phyloP scores from a whole-genome alignment of 2,797 vertebrate species.

The Pipistrellus pipistrellus region DNA sequence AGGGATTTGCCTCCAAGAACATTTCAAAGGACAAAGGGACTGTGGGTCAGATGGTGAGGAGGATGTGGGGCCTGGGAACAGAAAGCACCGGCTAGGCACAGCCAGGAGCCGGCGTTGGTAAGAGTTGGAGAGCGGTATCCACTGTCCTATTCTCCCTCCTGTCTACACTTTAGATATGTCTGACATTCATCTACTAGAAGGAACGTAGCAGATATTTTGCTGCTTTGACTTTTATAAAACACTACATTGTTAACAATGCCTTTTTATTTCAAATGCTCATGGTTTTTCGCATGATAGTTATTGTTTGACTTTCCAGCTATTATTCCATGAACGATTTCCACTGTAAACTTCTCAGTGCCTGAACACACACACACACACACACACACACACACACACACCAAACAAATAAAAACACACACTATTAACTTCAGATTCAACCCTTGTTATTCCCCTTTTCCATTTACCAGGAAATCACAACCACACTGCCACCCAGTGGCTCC shows the following conservation, averaged over 20 bases:
- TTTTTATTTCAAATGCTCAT: constrained; percentile 63
- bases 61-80: background rate
- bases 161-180: background rate
- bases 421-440: background rate
- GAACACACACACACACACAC: background rate
- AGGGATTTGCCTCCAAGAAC: background rate
- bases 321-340: constrained; percentile 42
- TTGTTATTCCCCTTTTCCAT: background rate
- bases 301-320: constrained; percentile 62
- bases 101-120: background rate
- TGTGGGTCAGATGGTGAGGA: background rate
- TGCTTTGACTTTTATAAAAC: constrained; percentile 63
- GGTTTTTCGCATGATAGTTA: background rate
- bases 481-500: constrained; percentile 88
- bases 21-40: background rate
- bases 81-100: background rate
- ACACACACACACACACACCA: background rate
- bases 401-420: too few relatives aligned
- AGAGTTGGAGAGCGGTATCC: background rate
- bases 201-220: background rate
- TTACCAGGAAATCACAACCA: constrained; percentile 71
- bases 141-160: background rate
- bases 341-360: constrained; percentile 59
- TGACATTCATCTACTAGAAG: background rate
- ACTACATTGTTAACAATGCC: constrained; percentile 45